Conservation (phyloP, 2,113 vertebrate genomes). For the Spilogale gracilis region DNA sequence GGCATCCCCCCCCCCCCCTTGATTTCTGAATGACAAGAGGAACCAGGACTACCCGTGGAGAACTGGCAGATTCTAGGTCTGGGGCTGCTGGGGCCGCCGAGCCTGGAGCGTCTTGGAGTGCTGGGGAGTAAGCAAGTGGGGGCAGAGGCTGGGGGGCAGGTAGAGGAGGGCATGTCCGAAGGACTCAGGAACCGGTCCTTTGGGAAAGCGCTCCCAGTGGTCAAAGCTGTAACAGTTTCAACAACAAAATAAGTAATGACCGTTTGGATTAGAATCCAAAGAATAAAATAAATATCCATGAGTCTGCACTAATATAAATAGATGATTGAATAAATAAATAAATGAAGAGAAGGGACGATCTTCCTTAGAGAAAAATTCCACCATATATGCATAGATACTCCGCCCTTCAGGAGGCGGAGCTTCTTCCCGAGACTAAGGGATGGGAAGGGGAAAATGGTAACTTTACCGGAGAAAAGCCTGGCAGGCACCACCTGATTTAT, state of each 20-base stretch:
- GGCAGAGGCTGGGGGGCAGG: fast-evolving
- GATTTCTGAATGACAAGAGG: background rate
- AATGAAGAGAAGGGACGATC: background rate
- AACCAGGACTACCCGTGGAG: background rate
- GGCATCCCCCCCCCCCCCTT: background rate
- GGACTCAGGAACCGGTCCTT: background rate
- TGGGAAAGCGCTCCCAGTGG: background rate
- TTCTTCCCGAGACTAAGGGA: background rate
- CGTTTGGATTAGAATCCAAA: background rate
- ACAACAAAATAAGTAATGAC: background rate
- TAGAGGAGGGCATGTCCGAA: background rate
- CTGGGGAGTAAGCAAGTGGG: too few relatives aligned
- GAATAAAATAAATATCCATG: background rate
- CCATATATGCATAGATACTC: background rate
- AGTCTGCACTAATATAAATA: background rate
- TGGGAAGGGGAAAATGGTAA: background rate
- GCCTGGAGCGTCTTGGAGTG: fast-evolving
- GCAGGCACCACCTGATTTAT: background rate
- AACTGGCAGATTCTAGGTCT: background rate
- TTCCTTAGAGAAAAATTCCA: background rate
- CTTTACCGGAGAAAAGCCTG: background rate
- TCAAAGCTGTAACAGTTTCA: background rate
- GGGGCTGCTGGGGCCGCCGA: background rate
- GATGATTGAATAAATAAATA: background rate
- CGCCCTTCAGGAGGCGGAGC: background rate